Base-by-base conservation (phyloP, 2,797 vertebrate species). In the Tapera naevia region DNA sequence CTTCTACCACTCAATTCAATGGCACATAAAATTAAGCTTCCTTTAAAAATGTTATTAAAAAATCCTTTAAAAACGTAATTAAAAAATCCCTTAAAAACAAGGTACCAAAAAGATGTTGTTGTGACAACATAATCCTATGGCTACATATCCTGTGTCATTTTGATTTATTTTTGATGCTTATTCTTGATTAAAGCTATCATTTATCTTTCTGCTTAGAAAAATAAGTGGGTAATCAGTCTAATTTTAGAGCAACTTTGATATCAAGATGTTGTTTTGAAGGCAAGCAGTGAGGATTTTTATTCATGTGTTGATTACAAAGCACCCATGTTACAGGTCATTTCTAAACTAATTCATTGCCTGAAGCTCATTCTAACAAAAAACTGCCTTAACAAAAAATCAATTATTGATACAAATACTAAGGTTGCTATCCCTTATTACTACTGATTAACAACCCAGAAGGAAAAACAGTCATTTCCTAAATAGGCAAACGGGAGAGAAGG, bases 181-280 rank as follows among this genome's bases (percentile, higher is more conserved):
- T 88, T 84, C 39, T 76, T 90, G 60, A 84, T 89, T 84, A 91
- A 94, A 93, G 30, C 23, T 53, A 85, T 56, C 10, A 61, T 94
- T 88, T 87, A 73, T 70, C 76, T 83, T 76, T 82, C 53, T 89
- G 12, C 87, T 91, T 80, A 65, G 57, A 85, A 89, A 91, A 95
- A 67, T 73, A 92, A 71, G 30, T 50, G 64, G 24, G 39, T 66
- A 87, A 92, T 83, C 51, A 80, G 35, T 82, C 67, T 83, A 76
- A 94, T 91, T 95, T 94, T 75, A 89, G 67, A 92, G 28, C 23
- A 82, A 33, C 88, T 94, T 90, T 93, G 57, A 87, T 93, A 92
- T 57, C 72, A 92, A 93, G 95, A 41, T 56, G 16, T 32, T 72
- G 22, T 60, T 92, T 83, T 80, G 48, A 71, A 73, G 67, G 48